These are phyloP conservation scores for Erythrolamprus reginae DNA, from an alignment of 2,113 vertebrate genomes.

Conservation along the genomic window DNA sequence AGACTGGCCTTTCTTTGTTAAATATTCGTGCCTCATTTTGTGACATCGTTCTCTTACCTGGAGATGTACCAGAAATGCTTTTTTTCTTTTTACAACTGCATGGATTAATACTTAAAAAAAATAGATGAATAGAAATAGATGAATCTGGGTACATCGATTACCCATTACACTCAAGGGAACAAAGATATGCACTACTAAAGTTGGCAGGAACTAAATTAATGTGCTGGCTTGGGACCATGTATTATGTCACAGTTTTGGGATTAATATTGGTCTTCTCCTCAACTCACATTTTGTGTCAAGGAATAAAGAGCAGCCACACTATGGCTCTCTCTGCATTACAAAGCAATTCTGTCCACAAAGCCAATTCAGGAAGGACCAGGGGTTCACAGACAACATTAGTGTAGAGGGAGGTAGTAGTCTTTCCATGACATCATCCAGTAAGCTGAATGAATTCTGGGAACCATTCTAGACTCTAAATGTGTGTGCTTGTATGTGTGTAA, in stretches of 20 bases:
- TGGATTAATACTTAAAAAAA: neutral
- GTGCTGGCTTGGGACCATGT: neutral
- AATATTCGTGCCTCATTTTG: neutral
- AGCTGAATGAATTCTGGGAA: neutral
- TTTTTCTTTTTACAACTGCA: neutral
- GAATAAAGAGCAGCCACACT: neutral
- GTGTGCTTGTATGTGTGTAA: no score
- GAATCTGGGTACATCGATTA: neutral
- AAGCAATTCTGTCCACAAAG: neutral
- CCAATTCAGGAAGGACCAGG: neutral
- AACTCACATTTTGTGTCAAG: neutral
- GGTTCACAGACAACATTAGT: neutral
- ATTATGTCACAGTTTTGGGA: neutral
- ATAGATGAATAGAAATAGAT: neutral
- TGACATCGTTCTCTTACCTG: neutral
- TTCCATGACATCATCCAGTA: neutral
- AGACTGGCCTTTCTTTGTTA: neutral
- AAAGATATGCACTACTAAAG: neutral
- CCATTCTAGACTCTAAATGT: neutral
- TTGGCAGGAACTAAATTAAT: neutral
- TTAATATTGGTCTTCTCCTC: neutral
- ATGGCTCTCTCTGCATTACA: neutral
- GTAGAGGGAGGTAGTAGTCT: neutral
- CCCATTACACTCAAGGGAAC: neutral
- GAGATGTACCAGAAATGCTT: neutral